A percentile compares a stretch with the other conserved stretches of the same genome.
phyloP scores from a whole-genome alignment of 2,888 invertebrate genomes.

The Lycocerus yunnanus region DNA sequence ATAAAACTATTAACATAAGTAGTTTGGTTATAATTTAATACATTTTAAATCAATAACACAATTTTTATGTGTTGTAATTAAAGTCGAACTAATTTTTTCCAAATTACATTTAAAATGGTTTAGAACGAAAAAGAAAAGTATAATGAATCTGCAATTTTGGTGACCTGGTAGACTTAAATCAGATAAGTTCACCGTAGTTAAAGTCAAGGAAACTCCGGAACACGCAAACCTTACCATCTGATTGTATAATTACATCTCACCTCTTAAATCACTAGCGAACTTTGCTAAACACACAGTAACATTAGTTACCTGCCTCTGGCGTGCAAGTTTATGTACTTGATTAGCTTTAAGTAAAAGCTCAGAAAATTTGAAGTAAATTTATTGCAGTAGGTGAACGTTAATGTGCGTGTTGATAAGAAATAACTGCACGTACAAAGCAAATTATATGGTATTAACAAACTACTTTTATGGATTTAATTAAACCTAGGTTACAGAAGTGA shows the following conservation, averaged over 20 bases:
- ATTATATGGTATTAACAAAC: conserved; percentile 29
- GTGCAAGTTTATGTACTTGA: conserved; percentile 30
- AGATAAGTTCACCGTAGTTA: conserved; percentile 40
- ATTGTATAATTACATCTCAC: conserved; percentile 44
- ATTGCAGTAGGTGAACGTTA: conserved; percentile 26
- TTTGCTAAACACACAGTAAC: conserved; percentile 35
- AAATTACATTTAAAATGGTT: neutral
- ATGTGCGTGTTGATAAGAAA: conserved; percentile 32
- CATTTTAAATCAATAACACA: neutral
- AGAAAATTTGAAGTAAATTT: conserved; percentile 26
- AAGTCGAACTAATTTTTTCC: neutral
- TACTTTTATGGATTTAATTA: conserved; percentile 28
- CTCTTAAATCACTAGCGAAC: conserved; percentile 42
- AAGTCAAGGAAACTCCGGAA: conserved; percentile 39
- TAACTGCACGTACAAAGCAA: conserved; percentile 21
- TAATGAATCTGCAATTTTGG: conserved; percentile 31
- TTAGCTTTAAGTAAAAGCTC: conserved; percentile 35
- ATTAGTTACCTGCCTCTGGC: conserved; percentile 33
- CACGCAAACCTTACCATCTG: conserved; percentile 43
- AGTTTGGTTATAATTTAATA: neutral
- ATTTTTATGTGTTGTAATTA: neutral
- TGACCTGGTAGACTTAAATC: conserved; percentile 38
- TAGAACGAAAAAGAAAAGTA: conserved; percentile 4
- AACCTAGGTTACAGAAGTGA: conserved; percentile 10
- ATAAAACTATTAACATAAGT: conserved; percentile 4